Conservation (phyloP, 2,888 invertebrate species). For the Caenorhabditis becei region DNA sequence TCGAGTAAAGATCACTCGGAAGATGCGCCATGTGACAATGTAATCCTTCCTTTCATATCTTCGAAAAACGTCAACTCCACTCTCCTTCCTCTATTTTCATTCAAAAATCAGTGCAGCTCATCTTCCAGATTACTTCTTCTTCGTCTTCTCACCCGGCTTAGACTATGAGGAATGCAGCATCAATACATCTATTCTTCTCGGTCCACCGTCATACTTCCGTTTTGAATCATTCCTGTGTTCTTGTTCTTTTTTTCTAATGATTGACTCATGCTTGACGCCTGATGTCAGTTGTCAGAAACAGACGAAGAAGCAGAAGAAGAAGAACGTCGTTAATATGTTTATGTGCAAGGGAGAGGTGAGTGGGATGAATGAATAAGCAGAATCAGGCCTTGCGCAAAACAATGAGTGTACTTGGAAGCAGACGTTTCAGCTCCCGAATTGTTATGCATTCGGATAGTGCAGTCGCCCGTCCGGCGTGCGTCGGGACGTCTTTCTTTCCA, state of each 20-base stretch:
- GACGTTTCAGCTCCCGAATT: neutral
- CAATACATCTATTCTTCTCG: neutral
- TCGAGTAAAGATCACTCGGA: conserved; percentile 1
- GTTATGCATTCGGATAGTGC: neutral
- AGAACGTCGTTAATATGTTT: conserved; percentile 15
- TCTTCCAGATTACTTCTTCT: neutral
- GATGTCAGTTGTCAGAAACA: conserved; percentile 4
- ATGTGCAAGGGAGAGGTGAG: conserved; percentile 3
- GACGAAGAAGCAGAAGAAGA: neutral
- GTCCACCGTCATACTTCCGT: conserved; percentile 4
- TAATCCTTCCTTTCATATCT: neutral
- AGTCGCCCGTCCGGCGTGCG: neutral
- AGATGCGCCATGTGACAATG: neutral
- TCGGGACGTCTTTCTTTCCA: conserved; percentile 23
- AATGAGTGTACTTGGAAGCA: conserved; percentile 2
- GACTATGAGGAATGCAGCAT: neutral
- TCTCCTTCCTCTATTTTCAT: neutral
- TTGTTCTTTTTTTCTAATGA: neutral
- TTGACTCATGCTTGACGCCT: conserved; percentile 19
- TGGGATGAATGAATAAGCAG: conserved; percentile 13
- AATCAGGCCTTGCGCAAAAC: neutral
- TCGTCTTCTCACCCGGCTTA: neutral
- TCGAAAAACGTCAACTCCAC: neutral
- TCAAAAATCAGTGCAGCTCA: conserved; percentile 10
- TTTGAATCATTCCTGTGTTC: too few species aligned